Percentiles rank a stretch among this genome's conserved stretches.
These are phyloP conservation scores for Drosophila kikkawai DNA, from an alignment of 1,140 invertebrate species.

Conservation along the genomic window DNA sequence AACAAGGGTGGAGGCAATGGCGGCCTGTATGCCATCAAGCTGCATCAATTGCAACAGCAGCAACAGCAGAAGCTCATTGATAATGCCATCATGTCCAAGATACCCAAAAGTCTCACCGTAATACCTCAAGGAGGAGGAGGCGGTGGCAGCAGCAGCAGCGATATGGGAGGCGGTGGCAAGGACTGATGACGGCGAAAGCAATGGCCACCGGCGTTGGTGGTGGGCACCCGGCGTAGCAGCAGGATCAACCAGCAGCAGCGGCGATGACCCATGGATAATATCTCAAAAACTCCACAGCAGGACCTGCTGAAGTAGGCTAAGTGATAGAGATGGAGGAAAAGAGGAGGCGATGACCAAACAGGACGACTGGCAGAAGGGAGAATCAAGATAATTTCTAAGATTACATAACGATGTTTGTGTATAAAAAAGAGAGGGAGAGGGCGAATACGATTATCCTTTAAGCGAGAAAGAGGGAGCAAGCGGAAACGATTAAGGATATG, in stretches of 20 bases:
- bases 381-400: constrained; percentile 45
- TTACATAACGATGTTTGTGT: constrained; percentile 54
- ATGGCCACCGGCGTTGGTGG: neutral
- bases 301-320: constrained; percentile 17
- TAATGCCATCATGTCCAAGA: constrained; percentile 88
- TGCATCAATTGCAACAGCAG: constrained; percentile 55
- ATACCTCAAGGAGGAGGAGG: constrained; percentile 87
- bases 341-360: neutral
- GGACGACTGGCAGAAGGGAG: neutral
- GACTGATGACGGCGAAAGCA: constrained; percentile 35
- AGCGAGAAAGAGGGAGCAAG: constrained; percentile 1
- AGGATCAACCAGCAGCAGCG: constrained; percentile 21
- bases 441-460: constrained; percentile 29
- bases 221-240: constrained; percentile 27
- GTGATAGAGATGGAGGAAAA: neutral
- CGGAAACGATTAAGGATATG: constrained; percentile 1
- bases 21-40: constrained; percentile 15
- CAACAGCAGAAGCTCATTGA: constrained; percentile 76
- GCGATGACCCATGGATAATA: constrained; percentile 17
- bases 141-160: neutral
- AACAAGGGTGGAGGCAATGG: constrained; percentile 3
- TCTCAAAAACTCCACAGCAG: constrained; percentile 37
- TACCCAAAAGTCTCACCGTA: constrained; percentile 91
- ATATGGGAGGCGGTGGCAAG: constrained; percentile 6
- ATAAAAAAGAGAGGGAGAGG: constrained; percentile 16